These are phyloP conservation scores for Andrena chrysosceles DNA, from an alignment of 2,888 invertebrate genomes.

Conservation along the genomic window DNA sequence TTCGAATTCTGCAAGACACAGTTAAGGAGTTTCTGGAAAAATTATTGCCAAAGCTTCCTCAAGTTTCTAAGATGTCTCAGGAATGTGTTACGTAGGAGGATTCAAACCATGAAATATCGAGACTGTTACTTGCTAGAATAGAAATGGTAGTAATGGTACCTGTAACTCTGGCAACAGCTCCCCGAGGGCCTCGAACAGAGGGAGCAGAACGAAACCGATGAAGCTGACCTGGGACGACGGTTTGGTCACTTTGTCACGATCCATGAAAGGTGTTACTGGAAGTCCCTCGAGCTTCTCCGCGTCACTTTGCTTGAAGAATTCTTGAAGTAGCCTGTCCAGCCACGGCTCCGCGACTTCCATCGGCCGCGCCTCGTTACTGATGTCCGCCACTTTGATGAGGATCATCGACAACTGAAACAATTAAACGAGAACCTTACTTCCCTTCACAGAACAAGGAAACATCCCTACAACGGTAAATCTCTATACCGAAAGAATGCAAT, in stretches of 20 bases:
- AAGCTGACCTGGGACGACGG: constrained; percentile 94
- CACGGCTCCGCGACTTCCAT: constrained; percentile 94
- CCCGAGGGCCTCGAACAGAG: constrained; percentile 92
- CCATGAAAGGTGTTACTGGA: constrained; percentile 95
- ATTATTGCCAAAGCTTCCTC: no score
- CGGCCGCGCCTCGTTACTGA: constrained; percentile 93
- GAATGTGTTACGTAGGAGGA: no score
- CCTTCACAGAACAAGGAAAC: no score
- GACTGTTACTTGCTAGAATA: not conserved
- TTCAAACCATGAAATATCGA: not conserved
- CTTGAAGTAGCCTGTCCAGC: constrained; percentile 91
- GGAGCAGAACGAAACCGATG: constrained; percentile 92
- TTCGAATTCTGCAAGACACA: no score
- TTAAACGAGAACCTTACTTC: not conserved
- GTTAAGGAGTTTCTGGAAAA: no score
- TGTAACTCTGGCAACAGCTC: constrained; percentile 91
- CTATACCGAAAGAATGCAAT: no score
- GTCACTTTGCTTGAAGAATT: constrained; percentile 93
- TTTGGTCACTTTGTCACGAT: constrained; percentile 93
- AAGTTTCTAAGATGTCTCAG: no score
- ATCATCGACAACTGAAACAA: constrained; percentile 89
- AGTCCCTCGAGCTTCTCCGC: constrained; percentile 93
- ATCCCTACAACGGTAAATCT: no score
- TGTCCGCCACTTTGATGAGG: constrained; percentile 93
- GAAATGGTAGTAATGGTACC: constrained; percentile 82